phyloP scores from a whole-genome alignment of 2,797 vertebrate species.

The Leptatherina wallacei region DNA sequence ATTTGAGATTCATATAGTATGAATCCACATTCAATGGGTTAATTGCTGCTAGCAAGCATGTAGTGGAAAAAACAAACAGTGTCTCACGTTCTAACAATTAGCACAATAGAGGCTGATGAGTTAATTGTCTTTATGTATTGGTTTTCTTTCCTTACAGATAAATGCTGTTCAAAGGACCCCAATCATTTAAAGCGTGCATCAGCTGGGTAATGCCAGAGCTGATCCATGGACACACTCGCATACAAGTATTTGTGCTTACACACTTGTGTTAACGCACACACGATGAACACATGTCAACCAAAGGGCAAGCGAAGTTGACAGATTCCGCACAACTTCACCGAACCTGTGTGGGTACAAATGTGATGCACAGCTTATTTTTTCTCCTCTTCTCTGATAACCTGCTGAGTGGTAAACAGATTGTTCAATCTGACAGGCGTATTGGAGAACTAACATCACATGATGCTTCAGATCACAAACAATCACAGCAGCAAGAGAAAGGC shows the following conservation, averaged over 20 bases:
- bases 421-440: constrained; percentile 42
- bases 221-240: constrained; percentile 2
- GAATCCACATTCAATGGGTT: neutral
- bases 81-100: constrained; percentile 22
- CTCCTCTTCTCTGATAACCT: constrained; percentile 26
- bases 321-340: constrained; percentile 34
- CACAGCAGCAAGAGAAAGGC: neutral
- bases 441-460: constrained; percentile 27
- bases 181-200: neutral
- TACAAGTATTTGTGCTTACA: constrained; percentile 40
- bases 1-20: neutral
- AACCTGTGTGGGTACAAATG: constrained; percentile 58
- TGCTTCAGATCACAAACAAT: constrained; percentile 29
- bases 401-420: constrained; percentile 70
- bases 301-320: constrained; percentile 45
- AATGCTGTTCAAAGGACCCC: neutral
- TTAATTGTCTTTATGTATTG: neutral
- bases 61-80: constrained; percentile 15
- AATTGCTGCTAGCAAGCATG: constrained; percentile 37
- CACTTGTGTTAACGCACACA: too few relatives aligned
- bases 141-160: constrained; percentile 1
- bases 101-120: constrained; percentile 5
- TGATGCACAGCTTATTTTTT: constrained; percentile 51
- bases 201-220: neutral
- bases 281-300: constrained; percentile 20